Percentiles rank a stretch among this genome's conserved stretches.
Conservation (phyloP, 2,113 vertebrate genomes). For the Ardeotis arabs region DNA sequence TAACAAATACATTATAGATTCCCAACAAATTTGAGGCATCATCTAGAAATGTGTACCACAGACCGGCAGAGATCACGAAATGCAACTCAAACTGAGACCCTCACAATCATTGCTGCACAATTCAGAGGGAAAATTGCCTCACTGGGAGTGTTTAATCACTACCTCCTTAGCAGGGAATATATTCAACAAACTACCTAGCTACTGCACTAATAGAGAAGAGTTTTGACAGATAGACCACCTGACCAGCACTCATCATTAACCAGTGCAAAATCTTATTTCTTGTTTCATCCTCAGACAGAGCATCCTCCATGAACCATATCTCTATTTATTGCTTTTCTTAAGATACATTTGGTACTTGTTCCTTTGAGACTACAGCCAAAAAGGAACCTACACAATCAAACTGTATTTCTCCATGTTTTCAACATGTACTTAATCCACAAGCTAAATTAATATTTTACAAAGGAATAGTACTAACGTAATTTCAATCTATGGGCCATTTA, state of each 20-base stretch:
- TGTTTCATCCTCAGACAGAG: not conserved
- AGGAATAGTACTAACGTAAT: not conserved
- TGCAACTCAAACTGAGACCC: not conserved
- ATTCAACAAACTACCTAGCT: not conserved
- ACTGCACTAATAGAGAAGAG: not conserved
- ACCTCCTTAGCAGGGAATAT: not conserved
- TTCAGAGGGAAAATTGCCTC: not conserved
- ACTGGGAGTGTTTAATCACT: not conserved
- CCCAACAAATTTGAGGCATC: not conserved
- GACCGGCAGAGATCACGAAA: rapidly evolving
- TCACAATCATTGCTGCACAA: not conserved
- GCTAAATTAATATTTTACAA: not conserved
- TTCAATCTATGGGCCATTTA: not conserved
- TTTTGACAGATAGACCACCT: not conserved
- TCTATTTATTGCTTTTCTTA: not conserved
- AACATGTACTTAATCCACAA: not conserved
- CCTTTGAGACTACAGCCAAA: not conserved
- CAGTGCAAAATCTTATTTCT: not conserved
- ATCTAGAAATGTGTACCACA: rapidly evolving
- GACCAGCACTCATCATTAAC: not conserved
- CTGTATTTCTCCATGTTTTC: not conserved
- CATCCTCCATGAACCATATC: not conserved
- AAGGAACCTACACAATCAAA: not conserved
- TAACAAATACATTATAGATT: not conserved
- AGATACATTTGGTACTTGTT: not conserved